A percentile compares a stretch with the other conserved stretches of the same genome.
These are phyloP conservation scores for Cairina moschata DNA, from an alignment of 2,113 vertebrate species.

Conservation along the genomic window DNA sequence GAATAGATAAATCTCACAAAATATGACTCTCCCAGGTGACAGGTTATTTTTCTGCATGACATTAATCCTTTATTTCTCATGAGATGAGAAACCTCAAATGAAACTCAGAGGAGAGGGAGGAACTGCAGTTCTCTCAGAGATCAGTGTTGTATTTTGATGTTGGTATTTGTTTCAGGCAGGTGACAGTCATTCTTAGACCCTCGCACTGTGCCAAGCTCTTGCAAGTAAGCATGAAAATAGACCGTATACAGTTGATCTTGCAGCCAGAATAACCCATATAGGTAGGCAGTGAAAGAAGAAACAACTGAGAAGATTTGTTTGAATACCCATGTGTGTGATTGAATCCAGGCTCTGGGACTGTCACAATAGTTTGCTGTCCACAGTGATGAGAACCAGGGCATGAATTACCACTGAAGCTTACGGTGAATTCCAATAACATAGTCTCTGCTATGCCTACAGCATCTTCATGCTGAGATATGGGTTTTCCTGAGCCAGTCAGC, in stretches of 20 bases:
- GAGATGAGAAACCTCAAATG: not conserved
- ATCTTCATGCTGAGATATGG: not conserved
- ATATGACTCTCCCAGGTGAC: not conserved
- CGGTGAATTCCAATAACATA: not conserved
- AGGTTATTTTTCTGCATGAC: slow-evolving; percentile 22
- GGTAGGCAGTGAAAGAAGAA: not conserved
- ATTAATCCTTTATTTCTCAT: slow-evolving; percentile 17
- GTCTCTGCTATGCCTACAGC: not conserved
- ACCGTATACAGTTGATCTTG: not conserved
- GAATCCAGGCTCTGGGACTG: not conserved
- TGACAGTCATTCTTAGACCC: not conserved
- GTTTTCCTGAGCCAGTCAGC: not conserved
- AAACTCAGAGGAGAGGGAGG: not conserved
- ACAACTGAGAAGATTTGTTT: not conserved
- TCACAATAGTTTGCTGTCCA: not conserved
- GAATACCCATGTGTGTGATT: not conserved
- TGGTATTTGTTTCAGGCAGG: not conserved
- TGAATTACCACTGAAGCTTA: not conserved
- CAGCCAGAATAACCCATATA: not conserved
- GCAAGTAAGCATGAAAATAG: not conserved
- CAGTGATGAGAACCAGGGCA: not conserved
- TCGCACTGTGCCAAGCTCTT: not conserved
- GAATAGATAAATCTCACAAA: not conserved
- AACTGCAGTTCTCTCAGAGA: not conserved
- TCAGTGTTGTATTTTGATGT: not conserved